Evolutionary conservation across 2,113 vertebrate genomes (phyloP).

Genomic region (Deroptyus accipitrinus): DNA sequence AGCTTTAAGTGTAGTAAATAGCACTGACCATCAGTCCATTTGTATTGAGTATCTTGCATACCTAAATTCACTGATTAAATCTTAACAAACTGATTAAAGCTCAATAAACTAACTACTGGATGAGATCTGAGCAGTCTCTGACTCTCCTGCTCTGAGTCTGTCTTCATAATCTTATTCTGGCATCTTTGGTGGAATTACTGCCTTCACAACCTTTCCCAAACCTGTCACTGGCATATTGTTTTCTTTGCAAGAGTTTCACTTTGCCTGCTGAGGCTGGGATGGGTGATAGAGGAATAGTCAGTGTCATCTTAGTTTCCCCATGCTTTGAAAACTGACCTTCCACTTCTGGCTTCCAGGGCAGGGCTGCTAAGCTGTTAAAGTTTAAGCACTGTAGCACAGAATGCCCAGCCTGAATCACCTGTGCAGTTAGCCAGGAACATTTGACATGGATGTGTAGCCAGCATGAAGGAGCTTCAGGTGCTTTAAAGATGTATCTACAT

Average conservation of each 20-base stretch:
- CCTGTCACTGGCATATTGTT: background rate
- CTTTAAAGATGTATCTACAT: background rate
- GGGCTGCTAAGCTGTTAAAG: background rate
- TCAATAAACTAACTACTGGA: background rate
- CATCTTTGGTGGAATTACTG: background rate
- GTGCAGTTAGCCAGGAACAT: background rate
- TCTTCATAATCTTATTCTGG: background rate
- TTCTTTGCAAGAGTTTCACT: background rate
- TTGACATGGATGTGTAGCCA: background rate
- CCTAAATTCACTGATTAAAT: background rate
- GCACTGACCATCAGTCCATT: background rate
- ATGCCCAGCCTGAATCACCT: background rate
- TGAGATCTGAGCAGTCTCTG: background rate
- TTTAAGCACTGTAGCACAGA: background rate
- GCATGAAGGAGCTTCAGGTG: background rate
- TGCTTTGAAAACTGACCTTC: background rate
- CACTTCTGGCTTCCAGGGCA: background rate
- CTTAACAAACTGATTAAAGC: background rate
- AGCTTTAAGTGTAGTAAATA: background rate
- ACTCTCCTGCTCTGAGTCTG: background rate
- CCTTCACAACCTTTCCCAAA: background rate
- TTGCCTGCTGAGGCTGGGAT: background rate
- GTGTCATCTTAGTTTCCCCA: rapidly evolving
- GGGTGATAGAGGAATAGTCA: background rate
- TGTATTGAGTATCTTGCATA: background rate